phyloP scores from a whole-genome alignment of 2,113 vertebrate species.

The Isichthys henryi region DNA sequence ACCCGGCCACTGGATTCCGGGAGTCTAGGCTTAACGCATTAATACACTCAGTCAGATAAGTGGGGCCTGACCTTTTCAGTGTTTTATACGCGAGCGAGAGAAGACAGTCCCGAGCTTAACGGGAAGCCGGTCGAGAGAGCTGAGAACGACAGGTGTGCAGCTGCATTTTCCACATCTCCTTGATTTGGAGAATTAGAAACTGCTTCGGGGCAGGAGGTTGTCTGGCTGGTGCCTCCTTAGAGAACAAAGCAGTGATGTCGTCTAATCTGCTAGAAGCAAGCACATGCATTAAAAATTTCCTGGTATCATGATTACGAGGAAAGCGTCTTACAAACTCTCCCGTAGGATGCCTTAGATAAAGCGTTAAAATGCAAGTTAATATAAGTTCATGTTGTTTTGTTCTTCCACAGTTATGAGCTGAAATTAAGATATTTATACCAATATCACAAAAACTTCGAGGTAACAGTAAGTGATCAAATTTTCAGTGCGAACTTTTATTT shows the following conservation, averaged over 20 bases:
- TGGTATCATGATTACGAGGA: background rate
- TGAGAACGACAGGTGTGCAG: background rate
- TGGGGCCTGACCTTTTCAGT: background rate
- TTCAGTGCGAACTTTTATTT: background rate
- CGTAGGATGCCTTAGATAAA: background rate
- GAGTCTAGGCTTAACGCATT: background rate
- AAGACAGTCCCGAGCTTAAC: background rate
- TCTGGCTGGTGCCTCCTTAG: background rate
- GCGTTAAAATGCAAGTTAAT: background rate
- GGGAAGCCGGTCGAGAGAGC: background rate
- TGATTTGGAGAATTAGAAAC: background rate
- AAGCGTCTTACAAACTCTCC: background rate
- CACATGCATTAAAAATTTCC: background rate
- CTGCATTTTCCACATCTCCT: background rate
- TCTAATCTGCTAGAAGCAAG: background rate
- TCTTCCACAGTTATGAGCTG: background rate
- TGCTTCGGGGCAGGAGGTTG: background rate
- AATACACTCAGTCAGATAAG: background rate
- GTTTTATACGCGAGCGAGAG: background rate
- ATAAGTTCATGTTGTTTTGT: background rate
- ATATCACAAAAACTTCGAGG: background rate
- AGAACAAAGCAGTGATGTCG: background rate
- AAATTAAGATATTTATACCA: background rate
- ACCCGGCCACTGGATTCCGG: background rate
- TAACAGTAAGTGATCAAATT: background rate